phyloP scores from a whole-genome alignment of 1,140 invertebrate genomes.

The Polyergus mexicanus region DNA sequence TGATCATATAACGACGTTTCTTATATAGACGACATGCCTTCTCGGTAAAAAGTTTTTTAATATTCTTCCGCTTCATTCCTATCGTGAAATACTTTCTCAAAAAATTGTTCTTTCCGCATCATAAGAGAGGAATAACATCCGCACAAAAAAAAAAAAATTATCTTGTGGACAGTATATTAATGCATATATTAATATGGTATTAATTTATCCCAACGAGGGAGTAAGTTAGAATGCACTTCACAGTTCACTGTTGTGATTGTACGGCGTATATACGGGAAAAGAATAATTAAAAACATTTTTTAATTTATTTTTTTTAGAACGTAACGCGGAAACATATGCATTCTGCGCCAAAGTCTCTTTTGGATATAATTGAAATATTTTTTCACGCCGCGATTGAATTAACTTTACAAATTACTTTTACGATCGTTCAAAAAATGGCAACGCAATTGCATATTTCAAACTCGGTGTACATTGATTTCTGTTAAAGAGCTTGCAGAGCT shows the following conservation, averaged over 20 bases:
- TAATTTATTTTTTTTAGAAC: background rate
- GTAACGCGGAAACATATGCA: background rate
- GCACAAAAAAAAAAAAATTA: too few relatives aligned
- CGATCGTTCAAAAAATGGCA: conserved; percentile 19
- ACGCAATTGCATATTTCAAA: conserved; percentile 33
- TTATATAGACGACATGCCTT: background rate
- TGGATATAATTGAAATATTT: conserved; percentile 18
- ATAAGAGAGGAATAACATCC: too few relatives aligned
- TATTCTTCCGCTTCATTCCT: background rate
- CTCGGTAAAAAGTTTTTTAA: conserved; percentile 47
- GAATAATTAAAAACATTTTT: background rate
- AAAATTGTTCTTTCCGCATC: background rate
- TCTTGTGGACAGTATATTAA: background rate
- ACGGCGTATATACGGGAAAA: background rate
- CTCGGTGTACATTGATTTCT: background rate
- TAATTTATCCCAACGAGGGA: too few relatives aligned
- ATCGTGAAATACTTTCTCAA: conserved; percentile 17
- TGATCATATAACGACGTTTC: background rate
- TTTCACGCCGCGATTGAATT: conserved; percentile 34
- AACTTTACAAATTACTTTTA: conserved; percentile 33
- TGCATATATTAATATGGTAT: too few relatives aligned
- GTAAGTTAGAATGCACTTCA: too few relatives aligned
- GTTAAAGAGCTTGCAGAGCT: background rate
- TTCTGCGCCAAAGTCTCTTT: background rate
- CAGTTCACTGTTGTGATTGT: background rate